Evolutionary conservation across 2,113 vertebrate genomes (phyloP).

Genomic region (Plotosus lineatus): DNA sequence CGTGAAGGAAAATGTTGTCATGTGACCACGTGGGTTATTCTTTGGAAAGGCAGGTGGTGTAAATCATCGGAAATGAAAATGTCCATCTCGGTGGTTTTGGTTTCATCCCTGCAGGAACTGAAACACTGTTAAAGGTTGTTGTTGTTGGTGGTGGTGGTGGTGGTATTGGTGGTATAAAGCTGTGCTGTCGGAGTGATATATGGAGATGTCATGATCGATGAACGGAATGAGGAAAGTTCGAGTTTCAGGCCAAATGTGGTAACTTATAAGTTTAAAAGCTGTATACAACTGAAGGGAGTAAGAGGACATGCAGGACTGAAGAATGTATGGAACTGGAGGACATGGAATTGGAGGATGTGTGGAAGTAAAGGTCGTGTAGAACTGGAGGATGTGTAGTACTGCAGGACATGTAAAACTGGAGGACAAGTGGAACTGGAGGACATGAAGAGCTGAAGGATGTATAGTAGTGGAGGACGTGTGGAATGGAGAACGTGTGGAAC

Average conservation of each 20-base stretch:
- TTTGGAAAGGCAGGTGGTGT: slow-evolving; percentile 21
- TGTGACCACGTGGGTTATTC: slow-evolving; percentile 18
- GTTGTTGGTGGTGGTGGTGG: no score
- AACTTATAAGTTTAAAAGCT: background rate
- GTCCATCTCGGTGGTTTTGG: slow-evolving; percentile 26
- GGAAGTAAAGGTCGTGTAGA: no score
- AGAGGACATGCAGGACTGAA: background rate
- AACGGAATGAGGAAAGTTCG: slow-evolving; percentile 1
- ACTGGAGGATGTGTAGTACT: no score
- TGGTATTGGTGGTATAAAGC: no score
- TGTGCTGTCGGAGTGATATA: slow-evolving; percentile 23
- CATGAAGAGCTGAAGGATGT: no score
- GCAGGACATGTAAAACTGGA: no score
- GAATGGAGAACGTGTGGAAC: no score
- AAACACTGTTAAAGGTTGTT: slow-evolving; percentile 26
- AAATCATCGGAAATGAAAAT: slow-evolving; percentile 36
- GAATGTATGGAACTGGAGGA: no score
- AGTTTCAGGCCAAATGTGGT: background rate
- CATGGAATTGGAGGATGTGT: no score
- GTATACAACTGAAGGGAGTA: background rate
- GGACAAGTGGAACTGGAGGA: no score
- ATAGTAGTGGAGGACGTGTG: no score
- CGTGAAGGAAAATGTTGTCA: slow-evolving; percentile 56
- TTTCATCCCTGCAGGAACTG: slow-evolving; percentile 35
- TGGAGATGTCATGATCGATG: background rate